Conservation (phyloP, 2,888 invertebrate species). For the Cephus sareptanus region DNA sequence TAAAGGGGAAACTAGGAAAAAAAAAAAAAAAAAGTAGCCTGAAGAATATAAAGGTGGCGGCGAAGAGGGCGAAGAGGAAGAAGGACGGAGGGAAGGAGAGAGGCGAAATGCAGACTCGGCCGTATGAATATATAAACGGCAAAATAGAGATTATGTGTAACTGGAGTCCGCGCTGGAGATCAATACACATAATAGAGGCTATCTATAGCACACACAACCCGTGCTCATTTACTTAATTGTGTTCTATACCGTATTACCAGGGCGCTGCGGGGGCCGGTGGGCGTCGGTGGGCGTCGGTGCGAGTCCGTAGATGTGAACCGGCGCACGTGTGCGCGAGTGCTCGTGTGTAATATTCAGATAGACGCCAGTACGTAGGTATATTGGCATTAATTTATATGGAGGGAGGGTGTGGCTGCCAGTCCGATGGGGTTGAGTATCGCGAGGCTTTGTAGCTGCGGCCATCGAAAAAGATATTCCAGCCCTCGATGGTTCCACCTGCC, state of each 20-base stretch:
- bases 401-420: conserved; percentile 30
- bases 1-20: no score
- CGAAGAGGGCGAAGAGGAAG: conserved; percentile 13
- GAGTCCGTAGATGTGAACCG: conserved; percentile 27
- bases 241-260: conserved; percentile 59
- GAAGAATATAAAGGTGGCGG: conserved; percentile 6
- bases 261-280: conserved; percentile 32
- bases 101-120: not conserved
- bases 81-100: conserved; percentile 15
- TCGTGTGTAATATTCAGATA: conserved; percentile 58
- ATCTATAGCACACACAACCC: conserved; percentile 64
- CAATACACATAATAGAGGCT: conserved; percentile 66
- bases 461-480: conserved; percentile 6
- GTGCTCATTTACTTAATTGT: conserved; percentile 67
- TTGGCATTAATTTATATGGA: conserved; percentile 57
- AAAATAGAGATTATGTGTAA: conserved; percentile 63
- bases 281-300: conserved; percentile 34
- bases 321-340: conserved; percentile 36
- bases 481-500: no score
- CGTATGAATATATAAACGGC: conserved; percentile 60
- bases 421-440: conserved; percentile 51
- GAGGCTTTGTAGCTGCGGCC: conserved; percentile 39
- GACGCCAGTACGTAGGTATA: conserved; percentile 47
- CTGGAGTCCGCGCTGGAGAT: conserved; percentile 62
- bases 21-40: no score